Percentiles rank a stretch among this genome's conserved stretches.
phyloP scores from a whole-genome alignment of 2,888 invertebrate species.

The Drosophila mercatorum region DNA sequence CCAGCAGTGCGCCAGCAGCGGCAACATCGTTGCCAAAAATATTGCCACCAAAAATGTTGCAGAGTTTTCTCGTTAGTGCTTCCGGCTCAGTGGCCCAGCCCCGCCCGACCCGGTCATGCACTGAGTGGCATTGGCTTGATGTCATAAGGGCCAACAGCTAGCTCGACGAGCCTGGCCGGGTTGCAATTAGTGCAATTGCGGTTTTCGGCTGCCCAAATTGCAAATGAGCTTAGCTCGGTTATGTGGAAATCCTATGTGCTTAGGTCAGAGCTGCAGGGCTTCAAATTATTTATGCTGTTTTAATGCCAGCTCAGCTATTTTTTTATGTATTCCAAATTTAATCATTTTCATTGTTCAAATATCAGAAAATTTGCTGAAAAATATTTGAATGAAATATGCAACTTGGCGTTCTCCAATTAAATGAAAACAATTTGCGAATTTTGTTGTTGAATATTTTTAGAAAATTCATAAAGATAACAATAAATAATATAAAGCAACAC shows the following conservation, averaged over 20 bases:
- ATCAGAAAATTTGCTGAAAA: background rate
- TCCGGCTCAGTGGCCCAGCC: slow-evolving; percentile 38
- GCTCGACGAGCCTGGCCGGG: background rate
- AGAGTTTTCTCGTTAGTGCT: slow-evolving; percentile 65
- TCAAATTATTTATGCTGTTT: background rate
- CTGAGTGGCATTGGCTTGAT: background rate
- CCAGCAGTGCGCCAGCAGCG: slow-evolving; percentile 17
- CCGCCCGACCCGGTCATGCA: background rate
- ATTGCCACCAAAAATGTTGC: slow-evolving; percentile 47
- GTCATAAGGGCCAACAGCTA: slow-evolving; percentile 51
- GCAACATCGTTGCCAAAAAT: slow-evolving; percentile 46
- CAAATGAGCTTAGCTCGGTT: slow-evolving; percentile 45
- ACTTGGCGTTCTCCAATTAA: slow-evolving; percentile 49
- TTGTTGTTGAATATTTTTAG: slow-evolving; percentile 39
- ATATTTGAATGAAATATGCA: slow-evolving; percentile 15
- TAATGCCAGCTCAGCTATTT: background rate
- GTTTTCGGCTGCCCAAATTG: slow-evolving; percentile 42
- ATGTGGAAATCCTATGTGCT: background rate
- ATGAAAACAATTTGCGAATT: slow-evolving; percentile 48
- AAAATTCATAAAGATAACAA: slow-evolving; percentile 43
- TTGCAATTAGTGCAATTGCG: slow-evolving; percentile 58
- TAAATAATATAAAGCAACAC: slow-evolving; percentile 42
- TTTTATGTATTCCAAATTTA: no score
- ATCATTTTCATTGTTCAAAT: background rate
- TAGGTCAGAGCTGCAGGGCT: background rate